Evolutionary conservation across 2,888 invertebrate genomes (phyloP).

Genomic region (Aelia acuminata): DNA sequence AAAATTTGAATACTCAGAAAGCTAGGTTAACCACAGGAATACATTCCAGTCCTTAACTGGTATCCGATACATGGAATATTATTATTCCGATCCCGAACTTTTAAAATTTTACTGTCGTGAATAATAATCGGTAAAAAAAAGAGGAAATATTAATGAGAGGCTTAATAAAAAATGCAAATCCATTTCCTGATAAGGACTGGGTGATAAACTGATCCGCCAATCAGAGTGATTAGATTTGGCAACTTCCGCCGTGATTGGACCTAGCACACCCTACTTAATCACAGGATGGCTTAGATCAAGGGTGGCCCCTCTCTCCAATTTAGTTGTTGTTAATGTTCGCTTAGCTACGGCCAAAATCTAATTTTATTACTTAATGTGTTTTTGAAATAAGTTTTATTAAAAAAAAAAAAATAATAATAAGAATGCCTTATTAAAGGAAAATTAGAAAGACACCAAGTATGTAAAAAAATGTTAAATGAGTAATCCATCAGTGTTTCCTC

Average conservation of each 20-base stretch:
- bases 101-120: neutral
- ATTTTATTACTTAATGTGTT: neutral
- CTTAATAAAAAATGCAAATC: conserved; percentile 9
- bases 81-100: neutral
- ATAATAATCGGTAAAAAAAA: neutral
- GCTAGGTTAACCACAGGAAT: no score
- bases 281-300: neutral
- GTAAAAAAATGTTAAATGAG: no score
- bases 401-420: no score
- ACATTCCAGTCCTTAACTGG: neutral
- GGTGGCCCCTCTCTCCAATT: neutral
- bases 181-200: neutral
- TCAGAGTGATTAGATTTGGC: conserved; percentile 15
- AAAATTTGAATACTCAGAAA: neutral
- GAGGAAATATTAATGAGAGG: neutral
- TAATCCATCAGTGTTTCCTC: no score
- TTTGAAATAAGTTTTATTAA: no score
- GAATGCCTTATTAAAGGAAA: no score
- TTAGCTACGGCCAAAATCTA: neutral
- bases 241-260: neutral
- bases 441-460: no score
- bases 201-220: conserved; percentile 16
- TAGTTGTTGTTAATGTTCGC: neutral
- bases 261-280: neutral
- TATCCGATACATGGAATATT: neutral